These are phyloP conservation scores for Willisornis vidua DNA, from an alignment of 2,113 vertebrate genomes.

Conservation along the genomic window DNA sequence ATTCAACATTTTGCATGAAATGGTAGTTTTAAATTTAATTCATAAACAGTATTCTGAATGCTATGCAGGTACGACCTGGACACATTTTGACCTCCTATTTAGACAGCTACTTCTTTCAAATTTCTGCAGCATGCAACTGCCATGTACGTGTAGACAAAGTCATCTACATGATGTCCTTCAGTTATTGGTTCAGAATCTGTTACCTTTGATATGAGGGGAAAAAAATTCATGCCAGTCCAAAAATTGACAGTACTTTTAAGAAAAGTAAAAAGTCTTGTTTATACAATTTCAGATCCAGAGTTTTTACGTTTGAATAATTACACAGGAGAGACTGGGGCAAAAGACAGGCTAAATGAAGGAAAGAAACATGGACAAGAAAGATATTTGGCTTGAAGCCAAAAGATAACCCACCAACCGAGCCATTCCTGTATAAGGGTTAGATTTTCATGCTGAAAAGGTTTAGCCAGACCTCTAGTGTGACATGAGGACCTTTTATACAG, in stretches of 20 bases:
- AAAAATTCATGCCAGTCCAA: background rate
- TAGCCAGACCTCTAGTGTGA: background rate
- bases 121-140: background rate
- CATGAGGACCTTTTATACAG: background rate
- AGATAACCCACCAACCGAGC: background rate
- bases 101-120: background rate
- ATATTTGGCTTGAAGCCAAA: background rate
- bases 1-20: background rate
- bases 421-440: background rate
- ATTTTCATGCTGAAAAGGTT: background rate
- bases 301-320: background rate
- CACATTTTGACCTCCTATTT: background rate
- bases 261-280: background rate
- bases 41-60: background rate
- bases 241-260: background rate
- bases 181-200: background rate
- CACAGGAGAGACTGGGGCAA: background rate
- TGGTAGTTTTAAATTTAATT: conserved; percentile 34
- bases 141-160: background rate
- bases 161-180: background rate
- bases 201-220: background rate
- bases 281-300: background rate
- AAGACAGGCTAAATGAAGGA: background rate
- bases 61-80: background rate
- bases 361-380: background rate